Percentiles rank a stretch among this genome's conserved stretches.
phyloP scores from a whole-genome alignment of 2,888 invertebrate species.

The Mantis religiosa region DNA sequence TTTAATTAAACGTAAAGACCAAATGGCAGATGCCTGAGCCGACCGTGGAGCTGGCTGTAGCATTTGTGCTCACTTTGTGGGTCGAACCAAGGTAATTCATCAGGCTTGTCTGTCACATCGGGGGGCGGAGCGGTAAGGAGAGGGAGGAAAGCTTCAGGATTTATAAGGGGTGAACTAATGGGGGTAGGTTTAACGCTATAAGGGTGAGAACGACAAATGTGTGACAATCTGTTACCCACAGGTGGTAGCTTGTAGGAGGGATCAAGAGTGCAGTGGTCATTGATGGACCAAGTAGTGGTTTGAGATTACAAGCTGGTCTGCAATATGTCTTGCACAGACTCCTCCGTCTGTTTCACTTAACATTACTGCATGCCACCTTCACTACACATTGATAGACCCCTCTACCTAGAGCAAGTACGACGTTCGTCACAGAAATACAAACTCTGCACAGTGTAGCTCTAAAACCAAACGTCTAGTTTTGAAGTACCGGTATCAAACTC shows the following conservation, averaged over 20 bases:
- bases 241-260: background rate
- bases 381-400: no score
- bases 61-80: background rate
- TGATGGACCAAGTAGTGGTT: background rate
- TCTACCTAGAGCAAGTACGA: no score
- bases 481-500: no score
- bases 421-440: no score
- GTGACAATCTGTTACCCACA: slow-evolving; percentile 18
- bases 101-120: slow-evolving; percentile 5
- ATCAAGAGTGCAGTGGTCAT: background rate
- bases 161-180: slow-evolving; percentile 19
- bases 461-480: no score
- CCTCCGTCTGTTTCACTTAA: background rate
- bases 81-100: slow-evolving; percentile 9
- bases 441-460: no score
- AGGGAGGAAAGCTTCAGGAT: slow-evolving; percentile 1
- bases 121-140: slow-evolving; percentile 4
- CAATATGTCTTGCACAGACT: background rate
- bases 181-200: slow-evolving; percentile 19
- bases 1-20: background rate
- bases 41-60: background rate
- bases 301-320: background rate
- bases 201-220: slow-evolving; percentile 18
- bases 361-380: no score
- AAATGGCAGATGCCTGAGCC: background rate